Evolutionary conservation across 2,797 vertebrate species (phyloP), one percentile per base, ranked within the genome.

Genomic region (Ibycter americanus): DNA sequence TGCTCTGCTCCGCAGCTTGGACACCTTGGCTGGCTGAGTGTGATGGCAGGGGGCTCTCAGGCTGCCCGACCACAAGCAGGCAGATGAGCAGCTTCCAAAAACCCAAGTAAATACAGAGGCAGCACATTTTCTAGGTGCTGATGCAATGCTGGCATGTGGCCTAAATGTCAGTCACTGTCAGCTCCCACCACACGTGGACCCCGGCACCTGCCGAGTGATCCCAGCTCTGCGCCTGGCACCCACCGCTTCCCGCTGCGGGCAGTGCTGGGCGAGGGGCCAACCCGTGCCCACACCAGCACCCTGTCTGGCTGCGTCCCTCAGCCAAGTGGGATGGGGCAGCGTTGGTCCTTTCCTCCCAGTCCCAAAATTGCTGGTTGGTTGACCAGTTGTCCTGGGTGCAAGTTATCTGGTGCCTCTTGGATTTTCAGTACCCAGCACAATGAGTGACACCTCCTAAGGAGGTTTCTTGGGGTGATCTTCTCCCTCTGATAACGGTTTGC

Each of bases 361-460:
- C 49, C 47, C 1, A 0, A 12, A 47, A 54, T 49, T 20, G 42
- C 77, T 54, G 52, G 16, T 23, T 46, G 10, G 29, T 12, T 49
- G 26, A 11, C 12, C 12, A 5, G 26, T 36, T 80, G 32, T 62
- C 29, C 56, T 51, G 21, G 26, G 32, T 15, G 38, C 9, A 16
- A 12, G 29, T 44, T 61, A 4, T 6, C 31, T 34, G 42, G 11
- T 32, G 74, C 22, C 52, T 44, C 40, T n/a, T 36, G 63, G 38
- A 7, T 61, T 56, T 68, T 55, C 23, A n/a, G 21, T 5, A 19
- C 29, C 19, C 13, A 9, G 55, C 34, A 61, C 61, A 23, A 21
- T 1, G 15, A 25, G 31, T 0, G 1, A 40, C 17, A 44, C 1
- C 10, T 65, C 29, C 44, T 0, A 0, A 29, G 34, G 27, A 42